A percentile compares a stretch with the other conserved stretches of the same genome.
phyloP scores from a whole-genome alignment of 2,888 invertebrate species.

The Limnephilus auricula region DNA sequence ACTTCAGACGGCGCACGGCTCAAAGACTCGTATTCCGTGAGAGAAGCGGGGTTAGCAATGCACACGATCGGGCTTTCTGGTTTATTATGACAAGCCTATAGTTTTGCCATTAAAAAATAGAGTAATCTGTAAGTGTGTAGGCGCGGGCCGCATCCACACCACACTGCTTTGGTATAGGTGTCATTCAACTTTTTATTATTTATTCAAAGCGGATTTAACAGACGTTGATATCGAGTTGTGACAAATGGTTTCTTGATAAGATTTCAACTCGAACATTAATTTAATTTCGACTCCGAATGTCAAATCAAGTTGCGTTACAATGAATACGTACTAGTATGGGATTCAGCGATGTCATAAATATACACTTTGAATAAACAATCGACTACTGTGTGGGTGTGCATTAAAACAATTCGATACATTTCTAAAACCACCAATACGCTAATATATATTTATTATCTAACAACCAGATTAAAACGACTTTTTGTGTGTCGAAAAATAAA shows the following conservation, averaged over 20 bases:
- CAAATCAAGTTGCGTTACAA: constrained; percentile 50
- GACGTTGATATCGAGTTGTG: constrained; percentile 61
- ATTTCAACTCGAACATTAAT: constrained; percentile 65
- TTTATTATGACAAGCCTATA: neutral
- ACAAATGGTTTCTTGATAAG: constrained; percentile 66
- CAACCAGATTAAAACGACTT: neutral
- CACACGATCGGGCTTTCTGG: neutral
- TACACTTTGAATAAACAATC: constrained; percentile 62
- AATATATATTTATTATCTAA: neutral
- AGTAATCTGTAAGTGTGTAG: neutral
- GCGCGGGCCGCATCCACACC: constrained; percentile 15
- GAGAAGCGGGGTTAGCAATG: neutral
- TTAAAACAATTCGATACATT: constrained; percentile 42
- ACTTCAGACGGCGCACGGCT: neutral
- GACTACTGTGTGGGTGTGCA: constrained; percentile 55
- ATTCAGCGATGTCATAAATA: constrained; percentile 62
- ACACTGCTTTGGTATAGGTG: constrained; percentile 31
- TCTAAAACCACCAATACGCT: neutral
- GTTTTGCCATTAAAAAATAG: neutral
- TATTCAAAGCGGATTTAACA: constrained; percentile 58
- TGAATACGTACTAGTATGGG: constrained; percentile 55
- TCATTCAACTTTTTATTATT: constrained; percentile 64
- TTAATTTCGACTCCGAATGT: constrained; percentile 54
- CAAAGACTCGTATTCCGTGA: constrained; percentile 2
- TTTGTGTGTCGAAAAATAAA: neutral